Percentiles rank a stretch among this genome's conserved stretches.
Evolutionary conservation across 2,797 vertebrate species (phyloP).

Genomic region (Karalla daura): DNA sequence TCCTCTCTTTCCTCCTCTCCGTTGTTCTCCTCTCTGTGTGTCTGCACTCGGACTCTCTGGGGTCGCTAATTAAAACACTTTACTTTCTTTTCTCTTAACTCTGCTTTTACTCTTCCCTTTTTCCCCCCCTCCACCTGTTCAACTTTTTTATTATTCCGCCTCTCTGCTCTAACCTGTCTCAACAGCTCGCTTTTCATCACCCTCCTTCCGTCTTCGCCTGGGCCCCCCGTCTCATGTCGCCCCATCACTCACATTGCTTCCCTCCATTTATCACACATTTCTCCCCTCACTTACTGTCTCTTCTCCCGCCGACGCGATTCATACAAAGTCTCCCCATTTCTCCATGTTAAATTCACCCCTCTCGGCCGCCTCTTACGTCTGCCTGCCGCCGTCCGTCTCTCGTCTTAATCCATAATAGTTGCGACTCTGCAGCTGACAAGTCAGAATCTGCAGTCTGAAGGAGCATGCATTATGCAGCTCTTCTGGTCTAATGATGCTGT

Average conservation of each 20-base stretch:
- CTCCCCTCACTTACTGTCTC: conserved; percentile 13
- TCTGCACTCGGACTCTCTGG: conserved; percentile 79
- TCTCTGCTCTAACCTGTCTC: conserved; percentile 27
- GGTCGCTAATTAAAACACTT: conserved; percentile 85
- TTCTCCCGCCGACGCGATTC: conserved; percentile 1
- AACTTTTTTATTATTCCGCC: conserved; percentile 34
- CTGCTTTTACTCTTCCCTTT: conserved; percentile 32
- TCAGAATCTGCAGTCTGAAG: conserved; percentile 32
- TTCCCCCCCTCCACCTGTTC: conserved; percentile 64
- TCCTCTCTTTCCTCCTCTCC: conserved; percentile 64
- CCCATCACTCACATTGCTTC: conserved; percentile 31
- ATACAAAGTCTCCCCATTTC: conserved; percentile 12
- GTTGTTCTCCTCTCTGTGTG: conserved; percentile 61
- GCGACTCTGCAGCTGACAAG: conserved; percentile 45
- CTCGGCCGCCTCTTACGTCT: conserved; percentile 1
- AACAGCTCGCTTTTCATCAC: conserved; percentile 39
- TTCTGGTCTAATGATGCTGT: conserved; percentile 76
- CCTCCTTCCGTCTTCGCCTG: conserved; percentile 21
- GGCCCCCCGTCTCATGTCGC: conserved; percentile 28
- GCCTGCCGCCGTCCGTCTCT: conserved; percentile 4
- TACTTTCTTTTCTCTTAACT: conserved; percentile 52
- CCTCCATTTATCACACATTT: conserved; percentile 38
- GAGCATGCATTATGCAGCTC: conserved; percentile 58
- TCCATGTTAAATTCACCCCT: background rate
- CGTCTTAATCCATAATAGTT: conserved; percentile 36